A percentile compares a stretch with the other conserved stretches of the same genome.
Conservation (phyloP, 2,113 vertebrate genomes). For the Hoplias malabaricus region DNA sequence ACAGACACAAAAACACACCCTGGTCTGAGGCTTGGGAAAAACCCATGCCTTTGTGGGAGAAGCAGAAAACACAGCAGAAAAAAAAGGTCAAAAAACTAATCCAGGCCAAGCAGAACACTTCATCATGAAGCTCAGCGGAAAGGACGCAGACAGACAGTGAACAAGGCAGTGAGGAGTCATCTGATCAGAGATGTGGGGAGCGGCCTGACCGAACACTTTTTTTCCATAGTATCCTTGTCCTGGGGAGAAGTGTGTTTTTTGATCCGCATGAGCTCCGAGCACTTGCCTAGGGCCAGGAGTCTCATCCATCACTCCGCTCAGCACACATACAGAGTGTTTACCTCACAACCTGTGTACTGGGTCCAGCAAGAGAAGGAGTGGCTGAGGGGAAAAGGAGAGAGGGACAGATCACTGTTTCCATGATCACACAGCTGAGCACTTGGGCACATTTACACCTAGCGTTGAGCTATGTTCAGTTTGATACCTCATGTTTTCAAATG, state of each 20-base stretch:
- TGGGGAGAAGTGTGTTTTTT: slow-evolving; percentile 32
- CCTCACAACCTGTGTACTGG: slow-evolving; percentile 29
- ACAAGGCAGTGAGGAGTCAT: slow-evolving; percentile 44
- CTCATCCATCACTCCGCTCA: slow-evolving; percentile 3
- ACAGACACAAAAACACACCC: background rate
- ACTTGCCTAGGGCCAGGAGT: slow-evolving; percentile 14
- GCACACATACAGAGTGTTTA: slow-evolving; percentile 16
- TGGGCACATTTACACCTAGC: background rate
- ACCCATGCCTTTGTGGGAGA: slow-evolving; percentile 45
- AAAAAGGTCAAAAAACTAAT: slow-evolving; percentile 42
- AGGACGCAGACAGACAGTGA: slow-evolving; percentile 51
- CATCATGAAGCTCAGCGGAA: slow-evolving; percentile 45
- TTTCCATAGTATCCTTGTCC: slow-evolving; percentile 33
- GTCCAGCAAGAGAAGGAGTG: slow-evolving; percentile 17
- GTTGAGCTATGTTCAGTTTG: background rate
- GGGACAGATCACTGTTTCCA: slow-evolving; percentile 50
- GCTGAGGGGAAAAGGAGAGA: background rate
- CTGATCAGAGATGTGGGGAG: slow-evolving; percentile 19
- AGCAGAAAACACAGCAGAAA: slow-evolving; percentile 7
- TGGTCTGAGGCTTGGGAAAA: slow-evolving; percentile 45
- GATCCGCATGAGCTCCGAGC: slow-evolving; percentile 27
- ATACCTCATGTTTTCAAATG: background rate
- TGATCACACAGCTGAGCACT: background rate
- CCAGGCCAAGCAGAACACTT: slow-evolving; percentile 38
- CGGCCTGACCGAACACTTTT: slow-evolving; percentile 24